A percentile compares a stretch with the other conserved stretches of the same genome.
These are phyloP conservation scores for Aleadryas rufinucha DNA, from an alignment of 2,113 vertebrate genomes.

Conservation along the genomic window DNA sequence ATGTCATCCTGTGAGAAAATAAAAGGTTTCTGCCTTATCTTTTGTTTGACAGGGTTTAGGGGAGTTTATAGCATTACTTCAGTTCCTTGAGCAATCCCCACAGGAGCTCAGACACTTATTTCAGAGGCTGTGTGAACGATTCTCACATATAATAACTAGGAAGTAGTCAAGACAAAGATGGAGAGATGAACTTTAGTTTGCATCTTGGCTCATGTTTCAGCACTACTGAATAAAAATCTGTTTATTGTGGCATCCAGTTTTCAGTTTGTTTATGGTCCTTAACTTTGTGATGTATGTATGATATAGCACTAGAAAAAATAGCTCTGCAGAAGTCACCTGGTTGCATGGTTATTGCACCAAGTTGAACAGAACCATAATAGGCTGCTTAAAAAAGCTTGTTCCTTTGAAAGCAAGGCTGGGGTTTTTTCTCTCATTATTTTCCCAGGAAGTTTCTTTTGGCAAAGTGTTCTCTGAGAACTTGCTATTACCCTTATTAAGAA, in stretches of 20 bases:
- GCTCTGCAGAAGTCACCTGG: neutral
- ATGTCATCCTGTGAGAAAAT: slow-evolving; percentile 63
- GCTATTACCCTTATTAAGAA: slow-evolving; percentile 25
- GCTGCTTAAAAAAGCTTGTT: neutral
- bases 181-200: slow-evolving; percentile 23
- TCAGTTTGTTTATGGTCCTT: neutral
- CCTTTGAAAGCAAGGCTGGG: neutral
- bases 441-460: slow-evolving; percentile 71
- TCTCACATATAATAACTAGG: slow-evolving; percentile 65
- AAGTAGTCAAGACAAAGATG: slow-evolving; percentile 58
- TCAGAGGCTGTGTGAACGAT: slow-evolving; percentile 57
- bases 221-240: slow-evolving; percentile 17
- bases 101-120: slow-evolving; percentile 58
- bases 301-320: neutral
- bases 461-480: slow-evolving; percentile 27
- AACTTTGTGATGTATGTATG: neutral
- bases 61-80: slow-evolving; percentile 70
- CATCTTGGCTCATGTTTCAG: neutral
- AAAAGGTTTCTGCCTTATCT: slow-evolving; percentile 70
- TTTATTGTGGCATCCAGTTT: neutral
- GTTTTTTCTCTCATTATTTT: slow-evolving; percentile 52
- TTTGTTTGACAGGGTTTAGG: slow-evolving; percentile 54
- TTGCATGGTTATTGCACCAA: neutral
- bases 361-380: neutral
- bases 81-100: slow-evolving; percentile 66